Conservation (phyloP, 1,140 invertebrate genomes). For the Drosophila bifasciata region DNA sequence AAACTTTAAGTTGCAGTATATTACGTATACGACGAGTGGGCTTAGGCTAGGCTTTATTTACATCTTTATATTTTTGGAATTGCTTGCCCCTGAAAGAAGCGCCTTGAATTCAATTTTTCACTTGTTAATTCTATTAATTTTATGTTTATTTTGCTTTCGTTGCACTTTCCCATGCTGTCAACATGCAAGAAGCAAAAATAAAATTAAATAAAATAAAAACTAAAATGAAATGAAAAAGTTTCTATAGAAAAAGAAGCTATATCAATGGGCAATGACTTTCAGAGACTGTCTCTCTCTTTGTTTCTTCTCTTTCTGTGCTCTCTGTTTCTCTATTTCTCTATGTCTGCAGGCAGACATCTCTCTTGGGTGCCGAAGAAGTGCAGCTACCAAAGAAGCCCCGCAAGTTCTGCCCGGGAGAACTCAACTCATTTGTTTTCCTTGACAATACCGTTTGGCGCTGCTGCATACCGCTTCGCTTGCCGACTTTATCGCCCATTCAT, state of each 20-base stretch:
- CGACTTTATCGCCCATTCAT: constrained; percentile 50
- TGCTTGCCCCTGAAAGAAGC: constrained; percentile 53
- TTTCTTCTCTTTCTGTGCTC: constrained; percentile 1
- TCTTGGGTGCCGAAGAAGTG: constrained; percentile 24
- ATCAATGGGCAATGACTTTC: constrained; percentile 73
- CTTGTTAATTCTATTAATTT: constrained; percentile 75
- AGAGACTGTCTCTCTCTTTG: constrained; percentile 31
- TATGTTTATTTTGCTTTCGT: constrained; percentile 65
- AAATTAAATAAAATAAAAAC: constrained; percentile 18
- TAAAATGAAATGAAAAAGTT: constrained; percentile 6
- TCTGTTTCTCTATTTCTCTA: constrained; percentile 1
- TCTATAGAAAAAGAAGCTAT: background rate
- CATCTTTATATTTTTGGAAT: constrained; percentile 32
- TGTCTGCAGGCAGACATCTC: constrained; percentile 14
- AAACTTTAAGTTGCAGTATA: background rate
- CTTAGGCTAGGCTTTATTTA: constrained; percentile 39
- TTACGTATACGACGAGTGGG: constrained; percentile 15
- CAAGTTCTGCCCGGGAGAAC: constrained; percentile 34
- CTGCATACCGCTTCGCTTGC: constrained; percentile 7
- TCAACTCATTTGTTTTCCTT: constrained; percentile 73
- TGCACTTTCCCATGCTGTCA: constrained; percentile 56
- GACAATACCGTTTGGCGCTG: constrained; percentile 49
- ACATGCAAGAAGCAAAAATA: constrained; percentile 26
- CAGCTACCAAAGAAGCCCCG: constrained; percentile 47
- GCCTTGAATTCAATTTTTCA: constrained; percentile 67